Base-by-base conservation (phyloP, 2,888 invertebrate genomes). In the Parnassius glacialis region DNA sequence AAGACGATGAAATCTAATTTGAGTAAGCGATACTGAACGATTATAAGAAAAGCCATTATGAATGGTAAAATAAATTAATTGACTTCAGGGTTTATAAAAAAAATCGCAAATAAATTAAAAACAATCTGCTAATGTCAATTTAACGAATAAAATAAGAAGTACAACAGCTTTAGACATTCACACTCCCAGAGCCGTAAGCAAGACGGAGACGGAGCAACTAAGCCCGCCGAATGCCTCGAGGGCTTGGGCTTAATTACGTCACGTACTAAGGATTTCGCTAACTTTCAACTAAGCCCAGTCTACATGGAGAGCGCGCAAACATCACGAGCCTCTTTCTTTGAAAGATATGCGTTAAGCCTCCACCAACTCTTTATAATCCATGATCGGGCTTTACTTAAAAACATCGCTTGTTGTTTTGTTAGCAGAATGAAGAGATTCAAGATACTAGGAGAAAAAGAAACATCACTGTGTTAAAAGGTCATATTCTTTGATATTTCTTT, bases 251-350 rank as follows among this genome's bases (percentile, higher is more conserved):
- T 84, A 84, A 85, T 83, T 83, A 83, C 76, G 76, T 85, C 85
- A 85, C 85, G 85, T 83, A 81, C 73, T 70, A 65, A 71, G 83
- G 83, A 81, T 84, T 84, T 75, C 75, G 77, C 79, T 78, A 83
- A 85, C 78, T 84, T 78, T 74, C 71, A 74, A 76, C 74, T 78
- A 76, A 79, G 78, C 76, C 71, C 72, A 68, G 78, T 72, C 76
- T 79, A 80, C 74, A 84, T 74, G 78, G 73, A 70, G 68, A 70
- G 71, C 73, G 72, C 71, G 75, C 73, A 80, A 82, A 80, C 81
- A 83, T 76, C 81, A 81, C 78, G 82, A 78, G 75, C 75, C 69
- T 58, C 58, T 74, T 82, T 79, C 80, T 81, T 81, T 76, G 78
- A 67, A 73, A 78, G 81, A 82, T 83, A 81, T 79, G 81, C 83